Evolutionary conservation across 1,140 invertebrate species (phyloP), one percentile per base, ranked within the genome.

Genomic region (Bombus pyrosoma): DNA sequence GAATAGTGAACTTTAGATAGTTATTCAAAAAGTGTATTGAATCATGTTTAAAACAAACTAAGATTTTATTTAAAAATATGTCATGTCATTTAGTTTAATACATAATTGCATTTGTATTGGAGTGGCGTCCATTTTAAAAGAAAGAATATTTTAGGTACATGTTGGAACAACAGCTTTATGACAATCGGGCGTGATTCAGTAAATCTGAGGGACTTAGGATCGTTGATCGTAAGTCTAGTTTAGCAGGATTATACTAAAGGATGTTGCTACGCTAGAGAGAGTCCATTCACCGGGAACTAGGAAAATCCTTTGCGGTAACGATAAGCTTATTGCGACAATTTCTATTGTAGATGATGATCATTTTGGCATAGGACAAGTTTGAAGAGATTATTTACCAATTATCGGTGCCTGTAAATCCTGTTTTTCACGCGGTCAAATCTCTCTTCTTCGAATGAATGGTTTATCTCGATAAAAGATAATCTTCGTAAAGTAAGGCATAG

Each of bases 301-400:
- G 64, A 18, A 47, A 69, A 80, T 80, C 78, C 64, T 78, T 78
- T 43, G 47, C 34, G 82, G 47, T 25, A 68, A 10, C 22, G 75
- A 43, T 84, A 84, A 79, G 64, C 62, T 39, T 78, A 72, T 84
- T 71, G 47, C 75, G 64, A 68, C 15, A 78, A 84, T 71, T 79
- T 79, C 28, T n/a, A 3, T n/a, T 41, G 43, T 39, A 39, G 73
- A 68, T 32, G n/a, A 22, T 59, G 8, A 37, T 34, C 28, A 37
- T 37, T 64, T 28, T n/a, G 34, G 18, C 22, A 1, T 41, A 66
- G 41, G 13, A 41, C 39, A 72, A 69, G 82, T 77, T 83, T 68
- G 43, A 71, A 78, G 39, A 78, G 83, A 79, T 84, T 79, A 84
- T 62, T 47, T 62, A 37, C n/a, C 66, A 79, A 84, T 84, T 84